Evolutionary conservation across 1,140 invertebrate species (phyloP).

Genomic region (Lithobius niger): DNA sequence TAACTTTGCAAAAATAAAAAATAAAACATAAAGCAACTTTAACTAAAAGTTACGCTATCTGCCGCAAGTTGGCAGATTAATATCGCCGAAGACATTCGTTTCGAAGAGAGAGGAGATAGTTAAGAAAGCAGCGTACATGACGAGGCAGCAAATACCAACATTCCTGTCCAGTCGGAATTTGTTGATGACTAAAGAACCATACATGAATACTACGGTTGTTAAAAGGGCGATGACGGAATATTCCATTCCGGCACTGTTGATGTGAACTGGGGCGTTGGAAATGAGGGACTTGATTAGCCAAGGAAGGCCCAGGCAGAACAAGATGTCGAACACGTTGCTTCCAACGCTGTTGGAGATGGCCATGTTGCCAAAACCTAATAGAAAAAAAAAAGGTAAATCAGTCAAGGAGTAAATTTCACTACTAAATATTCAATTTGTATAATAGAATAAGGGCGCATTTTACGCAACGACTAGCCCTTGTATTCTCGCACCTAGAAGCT

Average conservation of each 20-base stretch:
- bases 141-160: conserved; percentile 53
- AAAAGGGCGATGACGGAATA: conserved; percentile 30
- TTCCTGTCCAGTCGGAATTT: conserved; percentile 35
- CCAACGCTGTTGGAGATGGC: conserved; percentile 37
- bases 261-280: conserved; percentile 27
- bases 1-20: no score
- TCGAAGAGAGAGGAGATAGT: conserved; percentile 67
- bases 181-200: conserved; percentile 22
- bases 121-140: conserved; percentile 63
- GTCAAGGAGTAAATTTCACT: no score
- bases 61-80: conserved; percentile 64
- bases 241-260: conserved; percentile 39
- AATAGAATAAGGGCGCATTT: no score
- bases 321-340: conserved; percentile 39
- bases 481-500: no score
- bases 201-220: conserved; percentile 22
- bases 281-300: conserved; percentile 35
- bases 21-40: no score
- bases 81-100: conserved; percentile 70
- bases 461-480: no score
- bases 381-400: no score
- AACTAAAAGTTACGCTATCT: no score
- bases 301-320: conserved; percentile 38
- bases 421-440: no score
- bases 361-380: conserved; percentile 36